These are phyloP conservation scores for Ptyas mucosa DNA, from an alignment of 2,113 vertebrate species.

Conservation along the genomic window DNA sequence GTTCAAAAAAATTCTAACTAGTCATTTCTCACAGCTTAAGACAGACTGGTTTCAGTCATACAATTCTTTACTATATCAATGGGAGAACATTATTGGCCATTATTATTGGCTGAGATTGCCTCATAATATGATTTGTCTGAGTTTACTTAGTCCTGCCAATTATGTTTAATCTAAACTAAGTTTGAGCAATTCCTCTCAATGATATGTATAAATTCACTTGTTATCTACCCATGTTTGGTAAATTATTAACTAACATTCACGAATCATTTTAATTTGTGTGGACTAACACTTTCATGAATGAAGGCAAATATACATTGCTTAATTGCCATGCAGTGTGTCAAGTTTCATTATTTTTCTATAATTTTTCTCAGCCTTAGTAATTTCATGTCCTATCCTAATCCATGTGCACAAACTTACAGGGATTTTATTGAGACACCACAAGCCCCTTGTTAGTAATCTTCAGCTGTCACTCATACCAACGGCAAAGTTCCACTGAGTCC, in stretches of 20 bases:
- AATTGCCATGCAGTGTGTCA: not conserved
- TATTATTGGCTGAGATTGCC: too few relatives aligned
- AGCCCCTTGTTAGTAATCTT: not conserved
- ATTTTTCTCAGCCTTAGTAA: not conserved
- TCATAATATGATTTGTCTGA: too few relatives aligned
- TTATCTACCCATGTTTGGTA: too few relatives aligned
- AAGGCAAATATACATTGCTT: not conserved
- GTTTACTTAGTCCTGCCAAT: too few relatives aligned
- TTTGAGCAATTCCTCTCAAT: too few relatives aligned
- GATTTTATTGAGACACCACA: not conserved
- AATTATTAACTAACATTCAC: not conserved
- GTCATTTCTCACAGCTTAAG: too few relatives aligned
- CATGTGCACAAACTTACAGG: not conserved
- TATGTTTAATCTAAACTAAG: too few relatives aligned
- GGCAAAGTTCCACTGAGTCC: too few relatives aligned
- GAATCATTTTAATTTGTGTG: not conserved
- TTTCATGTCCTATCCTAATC: not conserved
- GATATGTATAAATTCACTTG: not conserved
- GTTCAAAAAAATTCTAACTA: not conserved
- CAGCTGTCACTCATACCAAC: not conserved
- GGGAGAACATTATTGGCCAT: too few relatives aligned
- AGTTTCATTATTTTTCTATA: not conserved
- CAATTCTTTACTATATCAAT: too few relatives aligned
- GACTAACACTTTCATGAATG: not conserved
- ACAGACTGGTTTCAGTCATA: too few relatives aligned